Conservation (phyloP, 2,888 invertebrate genomes). For the Agrochola litura region DNA sequence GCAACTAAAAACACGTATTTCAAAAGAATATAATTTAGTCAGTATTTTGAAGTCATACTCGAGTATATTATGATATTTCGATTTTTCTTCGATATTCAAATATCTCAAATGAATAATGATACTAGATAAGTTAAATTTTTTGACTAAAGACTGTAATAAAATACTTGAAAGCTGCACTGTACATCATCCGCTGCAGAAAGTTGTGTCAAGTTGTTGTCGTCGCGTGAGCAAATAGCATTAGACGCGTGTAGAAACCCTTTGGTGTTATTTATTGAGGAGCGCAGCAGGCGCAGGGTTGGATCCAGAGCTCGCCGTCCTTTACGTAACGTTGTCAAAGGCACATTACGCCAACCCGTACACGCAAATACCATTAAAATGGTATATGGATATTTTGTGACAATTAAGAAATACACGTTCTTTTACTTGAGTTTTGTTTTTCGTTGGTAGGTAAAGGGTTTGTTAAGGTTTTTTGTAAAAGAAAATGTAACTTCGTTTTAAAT, state of each 20-base stretch:
- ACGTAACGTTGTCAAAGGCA: slow-evolving; percentile 70
- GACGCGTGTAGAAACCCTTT: slow-evolving; percentile 82
- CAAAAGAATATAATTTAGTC: background rate
- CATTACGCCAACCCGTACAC: slow-evolving; percentile 67
- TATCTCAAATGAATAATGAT: background rate
- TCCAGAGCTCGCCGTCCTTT: slow-evolving; percentile 65
- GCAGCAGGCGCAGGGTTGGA: slow-evolving; percentile 73
- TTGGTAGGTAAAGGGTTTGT: slow-evolving; percentile 23
- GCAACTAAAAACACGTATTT: background rate
- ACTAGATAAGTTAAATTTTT: background rate
- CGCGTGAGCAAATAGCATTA: slow-evolving; percentile 86
- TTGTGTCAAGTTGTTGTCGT: slow-evolving; percentile 74
- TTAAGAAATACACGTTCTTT: slow-evolving; percentile 56
- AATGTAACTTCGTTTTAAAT: slow-evolving; percentile 1
- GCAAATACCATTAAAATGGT: slow-evolving; percentile 67
- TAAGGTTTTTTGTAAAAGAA: slow-evolving; percentile 7
- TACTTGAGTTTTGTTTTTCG: slow-evolving; percentile 26
- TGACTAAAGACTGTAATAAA: slow-evolving; percentile 17
- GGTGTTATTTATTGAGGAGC: slow-evolving; percentile 86
- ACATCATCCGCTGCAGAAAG: slow-evolving; percentile 76
- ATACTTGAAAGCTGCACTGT: slow-evolving; percentile 41
- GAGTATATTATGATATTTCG: background rate
- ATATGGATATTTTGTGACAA: slow-evolving; percentile 63
- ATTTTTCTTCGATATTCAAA: background rate
- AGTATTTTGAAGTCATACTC: background rate